These are phyloP conservation scores for Holcopasites calliopsidis DNA, from an alignment of 1,140 invertebrate species.

Conservation along the genomic window DNA sequence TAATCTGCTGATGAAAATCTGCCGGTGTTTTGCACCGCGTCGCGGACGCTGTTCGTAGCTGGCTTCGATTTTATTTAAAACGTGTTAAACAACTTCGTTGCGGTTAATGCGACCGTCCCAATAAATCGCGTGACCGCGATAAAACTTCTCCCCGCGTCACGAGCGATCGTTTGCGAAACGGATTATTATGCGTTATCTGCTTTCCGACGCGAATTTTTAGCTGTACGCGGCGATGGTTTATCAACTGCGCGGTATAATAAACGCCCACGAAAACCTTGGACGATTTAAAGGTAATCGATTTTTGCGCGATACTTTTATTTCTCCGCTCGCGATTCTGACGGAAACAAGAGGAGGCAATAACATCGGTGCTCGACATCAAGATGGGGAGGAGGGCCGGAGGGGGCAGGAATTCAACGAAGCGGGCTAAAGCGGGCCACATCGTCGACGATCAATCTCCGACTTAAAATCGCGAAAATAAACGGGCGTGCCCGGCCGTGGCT, in stretches of 20 bases:
- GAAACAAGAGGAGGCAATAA: constrained; percentile 30
- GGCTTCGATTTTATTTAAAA: constrained; percentile 40
- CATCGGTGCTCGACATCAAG: constrained; percentile 56
- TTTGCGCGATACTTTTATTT: neutral
- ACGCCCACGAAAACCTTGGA: neutral
- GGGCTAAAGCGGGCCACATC: constrained; percentile 43
- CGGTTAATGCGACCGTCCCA: constrained; percentile 10
- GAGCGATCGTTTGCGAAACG: neutral
- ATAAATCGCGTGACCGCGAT: constrained; percentile 9
- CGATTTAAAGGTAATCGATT: neutral
- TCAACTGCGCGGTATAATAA: neutral
- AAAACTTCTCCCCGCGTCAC: neutral
- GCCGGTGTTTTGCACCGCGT: neutral
- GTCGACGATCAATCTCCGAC: constrained; percentile 62
- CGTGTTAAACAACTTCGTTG: constrained; percentile 22
- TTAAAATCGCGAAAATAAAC: constrained; percentile 69
- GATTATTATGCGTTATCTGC: neutral
- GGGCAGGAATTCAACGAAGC: constrained; percentile 59
- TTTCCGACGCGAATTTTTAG: neutral
- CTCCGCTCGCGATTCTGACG: neutral
- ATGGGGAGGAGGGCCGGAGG: too few species aligned
- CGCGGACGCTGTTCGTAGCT: neutral
- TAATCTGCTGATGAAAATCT: constrained; percentile 54
- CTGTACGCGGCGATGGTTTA: neutral
- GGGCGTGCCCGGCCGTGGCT: constrained; percentile 33